Evolutionary conservation across 2,797 vertebrate species (phyloP).

Genomic region (Hirundo rustica): DNA sequence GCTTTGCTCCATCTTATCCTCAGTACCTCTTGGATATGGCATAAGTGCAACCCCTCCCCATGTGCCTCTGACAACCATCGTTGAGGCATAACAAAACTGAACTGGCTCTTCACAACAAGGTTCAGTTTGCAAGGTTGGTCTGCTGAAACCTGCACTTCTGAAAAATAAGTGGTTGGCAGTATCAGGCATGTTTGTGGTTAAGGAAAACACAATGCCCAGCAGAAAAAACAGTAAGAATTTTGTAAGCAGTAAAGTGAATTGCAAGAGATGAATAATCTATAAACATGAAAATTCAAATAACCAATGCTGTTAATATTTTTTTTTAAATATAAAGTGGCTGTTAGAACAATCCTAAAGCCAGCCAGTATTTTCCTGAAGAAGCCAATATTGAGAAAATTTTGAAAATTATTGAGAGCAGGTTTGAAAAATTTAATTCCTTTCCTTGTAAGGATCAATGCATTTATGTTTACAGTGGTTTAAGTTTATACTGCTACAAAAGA

Average conservation of each 20-base stretch:
- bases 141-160: background rate
- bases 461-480: background rate
- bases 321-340: background rate
- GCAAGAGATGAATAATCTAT: background rate
- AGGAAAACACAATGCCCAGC: background rate
- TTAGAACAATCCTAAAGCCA: background rate
- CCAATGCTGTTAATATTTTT: background rate
- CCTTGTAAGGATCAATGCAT: background rate
- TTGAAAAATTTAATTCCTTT: background rate
- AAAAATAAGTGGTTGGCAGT: background rate
- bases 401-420: background rate
- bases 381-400: background rate
- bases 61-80: background rate
- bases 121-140: background rate
- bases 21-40: background rate
- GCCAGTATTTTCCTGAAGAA: background rate
- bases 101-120: background rate
- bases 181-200: background rate
- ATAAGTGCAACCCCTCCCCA: background rate
- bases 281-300: background rate
- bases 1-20: too few relatives aligned
- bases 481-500: background rate
- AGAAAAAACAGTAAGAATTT: background rate
- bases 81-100: too few relatives aligned
- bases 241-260: background rate